phyloP scores from a whole-genome alignment of 2,113 vertebrate genomes.

The Campylomormyrus numenius region DNA sequence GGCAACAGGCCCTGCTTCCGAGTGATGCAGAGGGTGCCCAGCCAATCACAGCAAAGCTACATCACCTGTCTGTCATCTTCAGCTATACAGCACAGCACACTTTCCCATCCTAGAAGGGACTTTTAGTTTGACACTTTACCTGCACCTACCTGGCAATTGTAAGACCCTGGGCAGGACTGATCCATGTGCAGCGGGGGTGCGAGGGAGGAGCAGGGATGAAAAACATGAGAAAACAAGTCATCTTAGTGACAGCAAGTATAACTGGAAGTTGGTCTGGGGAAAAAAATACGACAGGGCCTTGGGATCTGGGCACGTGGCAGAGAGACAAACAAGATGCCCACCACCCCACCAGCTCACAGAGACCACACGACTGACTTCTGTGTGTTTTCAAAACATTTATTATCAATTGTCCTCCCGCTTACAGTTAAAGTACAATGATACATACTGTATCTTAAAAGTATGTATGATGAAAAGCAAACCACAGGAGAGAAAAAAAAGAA shows the following conservation, averaged over 20 bases:
- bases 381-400: constrained; percentile 8
- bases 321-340: not conserved
- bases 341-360: not conserved
- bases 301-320: not conserved
- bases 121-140: not conserved
- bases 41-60: not conserved
- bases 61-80: not conserved
- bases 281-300: not conserved
- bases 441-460: not conserved
- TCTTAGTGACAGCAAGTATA: not conserved
- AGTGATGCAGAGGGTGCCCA: not conserved
- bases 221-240: not conserved
- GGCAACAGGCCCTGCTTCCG: not conserved
- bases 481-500: constrained; percentile 7
- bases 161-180: not conserved
- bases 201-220: not conserved
- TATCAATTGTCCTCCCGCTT: not conserved
- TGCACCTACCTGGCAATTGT: not conserved
- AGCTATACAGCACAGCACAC: not conserved
- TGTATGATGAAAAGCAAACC: constrained; percentile 1
- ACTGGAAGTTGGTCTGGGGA: not conserved
- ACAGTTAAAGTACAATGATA: constrained; percentile 8
- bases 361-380: not conserved
- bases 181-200: not conserved
- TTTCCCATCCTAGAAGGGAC: not conserved